Evolutionary conservation across 2,797 vertebrate species (phyloP).

Genomic region (Catostomus latipinnis): DNA sequence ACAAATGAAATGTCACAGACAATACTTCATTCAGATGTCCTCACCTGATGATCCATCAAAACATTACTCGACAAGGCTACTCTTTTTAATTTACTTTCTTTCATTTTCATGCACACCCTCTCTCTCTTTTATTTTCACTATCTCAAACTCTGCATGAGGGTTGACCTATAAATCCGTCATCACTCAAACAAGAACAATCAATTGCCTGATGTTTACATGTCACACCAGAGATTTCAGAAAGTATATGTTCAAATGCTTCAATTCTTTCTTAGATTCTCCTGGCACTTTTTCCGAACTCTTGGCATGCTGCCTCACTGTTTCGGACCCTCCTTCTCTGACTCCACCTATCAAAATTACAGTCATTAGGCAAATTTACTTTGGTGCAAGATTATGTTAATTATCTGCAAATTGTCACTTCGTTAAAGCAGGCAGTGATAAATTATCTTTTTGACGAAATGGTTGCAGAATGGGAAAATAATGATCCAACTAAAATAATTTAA

Average conservation of each 20-base stretch:
- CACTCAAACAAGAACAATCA: slow-evolving; percentile 68
- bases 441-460: slow-evolving; percentile 78
- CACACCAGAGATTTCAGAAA: slow-evolving; percentile 66
- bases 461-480: slow-evolving; percentile 79
- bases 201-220: slow-evolving; percentile 57
- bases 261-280: slow-evolving; percentile 56
- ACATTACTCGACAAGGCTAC: slow-evolving; percentile 1
- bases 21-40: slow-evolving; percentile 60
- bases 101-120: slow-evolving; percentile 25
- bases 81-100: background rate
- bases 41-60: slow-evolving; percentile 63
- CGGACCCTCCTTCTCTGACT: slow-evolving; percentile 70
- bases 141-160: background rate
- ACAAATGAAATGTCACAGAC: slow-evolving; percentile 74
- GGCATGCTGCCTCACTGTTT: slow-evolving; percentile 68
- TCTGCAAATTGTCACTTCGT: slow-evolving; percentile 83
- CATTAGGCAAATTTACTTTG: slow-evolving; percentile 84
- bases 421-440: slow-evolving; percentile 83
- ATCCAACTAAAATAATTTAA: slow-evolving; percentile 66
- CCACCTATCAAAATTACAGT: slow-evolving; percentile 80
- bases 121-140: slow-evolving; percentile 56
- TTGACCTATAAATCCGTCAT: slow-evolving; percentile 71
- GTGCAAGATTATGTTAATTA: slow-evolving; percentile 83
- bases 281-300: slow-evolving; percentile 50
- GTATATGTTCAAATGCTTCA: slow-evolving; percentile 58